Conservation (phyloP, 1,140 invertebrate genomes). For the Thaumatotibia leucotreta region DNA sequence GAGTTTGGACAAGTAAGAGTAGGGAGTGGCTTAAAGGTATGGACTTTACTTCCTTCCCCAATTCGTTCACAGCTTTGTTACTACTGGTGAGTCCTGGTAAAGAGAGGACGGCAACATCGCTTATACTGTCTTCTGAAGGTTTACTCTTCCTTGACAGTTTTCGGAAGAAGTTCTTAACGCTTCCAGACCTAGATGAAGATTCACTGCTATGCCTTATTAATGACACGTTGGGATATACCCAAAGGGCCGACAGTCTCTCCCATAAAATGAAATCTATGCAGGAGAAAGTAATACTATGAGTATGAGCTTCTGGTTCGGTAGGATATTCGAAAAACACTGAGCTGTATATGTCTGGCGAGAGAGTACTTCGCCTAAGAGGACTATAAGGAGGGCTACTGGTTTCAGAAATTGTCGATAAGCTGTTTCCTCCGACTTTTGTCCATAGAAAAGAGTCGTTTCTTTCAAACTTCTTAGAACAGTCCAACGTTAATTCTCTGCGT, state of each 20-base stretch:
- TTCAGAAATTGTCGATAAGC: conserved; percentile 57
- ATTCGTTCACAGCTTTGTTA: conserved; percentile 45
- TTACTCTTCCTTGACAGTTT: conserved; percentile 42
- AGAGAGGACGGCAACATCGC: conserved; percentile 56
- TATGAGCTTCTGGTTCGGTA: conserved; percentile 30
- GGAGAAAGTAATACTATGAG: conserved; percentile 29
- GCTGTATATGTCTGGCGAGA: conserved; percentile 54
- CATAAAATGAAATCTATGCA: conserved; percentile 70
- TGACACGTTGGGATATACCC: conserved; percentile 53
- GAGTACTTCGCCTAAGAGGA: conserved; percentile 36
- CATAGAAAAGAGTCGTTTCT: conserved; percentile 56
- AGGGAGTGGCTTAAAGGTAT: conserved; percentile 55
- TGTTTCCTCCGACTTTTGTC: conserved; percentile 39
- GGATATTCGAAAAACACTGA: conserved; percentile 65
- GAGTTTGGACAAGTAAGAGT: conserved; percentile 51
- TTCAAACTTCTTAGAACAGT: conserved; percentile 31
- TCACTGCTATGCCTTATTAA: conserved; percentile 39
- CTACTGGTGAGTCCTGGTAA: conserved; percentile 53
- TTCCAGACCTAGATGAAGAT: conserved; percentile 47
- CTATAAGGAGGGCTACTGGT: conserved; percentile 35
- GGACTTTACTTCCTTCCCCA: conserved; percentile 52
- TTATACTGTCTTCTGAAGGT: conserved; percentile 35
- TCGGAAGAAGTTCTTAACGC: conserved; percentile 42
- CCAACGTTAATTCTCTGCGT: conserved; percentile 26
- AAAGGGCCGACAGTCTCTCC: conserved; percentile 56